Conservation (phyloP, 2,113 vertebrate genomes). For the Irena cyanogastra region DNA sequence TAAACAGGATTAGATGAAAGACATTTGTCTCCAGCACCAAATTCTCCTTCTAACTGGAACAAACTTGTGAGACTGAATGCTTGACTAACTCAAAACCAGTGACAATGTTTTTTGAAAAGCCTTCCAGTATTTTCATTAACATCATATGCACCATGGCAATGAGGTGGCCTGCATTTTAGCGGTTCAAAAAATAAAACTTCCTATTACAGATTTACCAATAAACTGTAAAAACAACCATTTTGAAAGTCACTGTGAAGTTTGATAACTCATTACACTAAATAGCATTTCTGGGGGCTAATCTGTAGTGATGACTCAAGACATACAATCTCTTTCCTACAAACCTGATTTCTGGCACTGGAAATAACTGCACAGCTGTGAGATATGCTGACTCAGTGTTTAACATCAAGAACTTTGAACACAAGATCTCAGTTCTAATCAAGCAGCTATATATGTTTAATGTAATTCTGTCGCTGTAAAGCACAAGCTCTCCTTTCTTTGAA, state of each 20-base stretch:
- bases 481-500: background rate
- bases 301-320: background rate
- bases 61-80: background rate
- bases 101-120: background rate
- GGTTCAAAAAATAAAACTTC: background rate
- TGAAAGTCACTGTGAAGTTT: background rate
- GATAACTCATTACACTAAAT: background rate
- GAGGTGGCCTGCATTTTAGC: background rate
- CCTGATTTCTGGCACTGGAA: slow-evolving; percentile 3
- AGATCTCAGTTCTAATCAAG: background rate
- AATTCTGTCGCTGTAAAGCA: background rate
- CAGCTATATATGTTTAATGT: background rate
- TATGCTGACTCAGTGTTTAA: background rate
- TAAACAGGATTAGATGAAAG: slow-evolving; percentile 25
- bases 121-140: background rate
- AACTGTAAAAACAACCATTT: background rate
- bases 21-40: background rate
- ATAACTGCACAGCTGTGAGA: slow-evolving; percentile 21
- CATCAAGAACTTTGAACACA: background rate
- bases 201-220: background rate
- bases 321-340: background rate
- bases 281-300: background rate
- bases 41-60: background rate
- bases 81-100: background rate
- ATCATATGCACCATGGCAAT: background rate